phyloP scores from a whole-genome alignment of 2,113 vertebrate species.

The Scomber colias region DNA sequence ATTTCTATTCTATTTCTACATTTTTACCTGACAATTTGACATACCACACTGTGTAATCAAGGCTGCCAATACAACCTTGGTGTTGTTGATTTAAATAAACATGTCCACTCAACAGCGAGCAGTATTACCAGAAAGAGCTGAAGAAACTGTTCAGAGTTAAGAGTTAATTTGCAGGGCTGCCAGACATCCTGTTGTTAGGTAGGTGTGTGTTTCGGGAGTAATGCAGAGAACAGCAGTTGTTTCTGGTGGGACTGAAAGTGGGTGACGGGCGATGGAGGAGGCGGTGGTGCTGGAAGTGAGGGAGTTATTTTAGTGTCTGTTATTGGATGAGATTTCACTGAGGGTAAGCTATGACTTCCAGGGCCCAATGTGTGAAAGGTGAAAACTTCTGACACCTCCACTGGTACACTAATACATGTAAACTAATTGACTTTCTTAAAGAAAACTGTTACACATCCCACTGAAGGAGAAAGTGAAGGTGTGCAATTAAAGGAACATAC shows the following conservation, averaged over 20 bases:
- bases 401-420: slow-evolving; percentile 2
- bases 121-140: slow-evolving; percentile 45
- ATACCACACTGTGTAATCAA: neutral
- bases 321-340: slow-evolving; percentile 67
- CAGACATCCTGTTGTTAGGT: slow-evolving; percentile 77
- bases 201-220: slow-evolving; percentile 61
- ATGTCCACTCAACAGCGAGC: slow-evolving; percentile 1
- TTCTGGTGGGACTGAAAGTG: slow-evolving; percentile 59
- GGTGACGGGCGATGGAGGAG: slow-evolving; percentile 48
- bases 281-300: slow-evolving; percentile 23
- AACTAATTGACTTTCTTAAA: slow-evolving; percentile 46
- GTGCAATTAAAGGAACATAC: slow-evolving; percentile 69
- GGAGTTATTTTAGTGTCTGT: slow-evolving; percentile 66
- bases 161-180: slow-evolving; percentile 66
- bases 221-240: slow-evolving; percentile 69
- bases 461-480: slow-evolving; percentile 65
- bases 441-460: slow-evolving; percentile 39
- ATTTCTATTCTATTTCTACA: slow-evolving; percentile 12
- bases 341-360: slow-evolving; percentile 65
- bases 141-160: slow-evolving; percentile 37
- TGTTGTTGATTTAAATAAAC: slow-evolving; percentile 46
- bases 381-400: slow-evolving; percentile 59
- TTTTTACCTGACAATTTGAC: slow-evolving; percentile 1
- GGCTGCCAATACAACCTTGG: neutral
- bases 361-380: slow-evolving; percentile 66